Percentiles rank a stretch among this genome's conserved stretches.
Conservation (phyloP, 2,888 invertebrate genomes). For the Cryptocephalus primarius region DNA sequence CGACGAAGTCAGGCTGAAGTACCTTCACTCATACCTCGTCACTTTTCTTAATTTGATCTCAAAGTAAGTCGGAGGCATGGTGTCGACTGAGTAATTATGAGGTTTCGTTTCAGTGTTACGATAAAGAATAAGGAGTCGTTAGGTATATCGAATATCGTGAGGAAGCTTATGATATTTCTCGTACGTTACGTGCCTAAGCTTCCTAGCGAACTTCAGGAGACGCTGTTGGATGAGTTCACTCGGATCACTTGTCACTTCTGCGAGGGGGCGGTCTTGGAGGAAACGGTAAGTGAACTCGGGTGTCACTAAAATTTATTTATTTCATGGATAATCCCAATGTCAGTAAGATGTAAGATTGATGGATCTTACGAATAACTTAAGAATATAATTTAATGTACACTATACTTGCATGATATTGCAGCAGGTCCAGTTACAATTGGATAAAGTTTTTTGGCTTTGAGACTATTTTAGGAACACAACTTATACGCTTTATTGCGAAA, state of each 20-base stretch:
- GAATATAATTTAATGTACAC: too few species aligned
- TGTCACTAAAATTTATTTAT: too few species aligned
- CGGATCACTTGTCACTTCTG: slow-evolving; percentile 53
- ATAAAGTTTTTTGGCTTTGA: too few species aligned
- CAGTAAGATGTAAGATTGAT: too few species aligned
- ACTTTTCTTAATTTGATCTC: slow-evolving; percentile 50
- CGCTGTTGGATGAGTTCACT: slow-evolving; percentile 51
- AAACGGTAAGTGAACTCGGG: slow-evolving; percentile 41
- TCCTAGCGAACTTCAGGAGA: slow-evolving; percentile 38
- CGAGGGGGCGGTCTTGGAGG: slow-evolving; percentile 53
- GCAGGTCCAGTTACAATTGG: too few species aligned
- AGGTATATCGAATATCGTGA: slow-evolving; percentile 55
- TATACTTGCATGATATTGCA: too few species aligned
- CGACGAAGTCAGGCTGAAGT: slow-evolving; percentile 42
- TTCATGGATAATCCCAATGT: too few species aligned
- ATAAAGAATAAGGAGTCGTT: slow-evolving; percentile 55
- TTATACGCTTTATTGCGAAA: too few species aligned
- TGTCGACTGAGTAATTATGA: too few species aligned
- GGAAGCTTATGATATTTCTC: slow-evolving; percentile 50
- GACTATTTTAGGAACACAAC: too few species aligned
- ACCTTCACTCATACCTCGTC: slow-evolving; percentile 48
- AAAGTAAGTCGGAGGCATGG: slow-evolving; percentile 32
- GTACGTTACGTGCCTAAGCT: slow-evolving; percentile 40
- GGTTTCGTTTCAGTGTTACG: slow-evolving; percentile 39
- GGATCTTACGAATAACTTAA: too few species aligned